phyloP scores from a whole-genome alignment of 1,140 invertebrate genomes.

The Brachionus koreanus region DNA sequence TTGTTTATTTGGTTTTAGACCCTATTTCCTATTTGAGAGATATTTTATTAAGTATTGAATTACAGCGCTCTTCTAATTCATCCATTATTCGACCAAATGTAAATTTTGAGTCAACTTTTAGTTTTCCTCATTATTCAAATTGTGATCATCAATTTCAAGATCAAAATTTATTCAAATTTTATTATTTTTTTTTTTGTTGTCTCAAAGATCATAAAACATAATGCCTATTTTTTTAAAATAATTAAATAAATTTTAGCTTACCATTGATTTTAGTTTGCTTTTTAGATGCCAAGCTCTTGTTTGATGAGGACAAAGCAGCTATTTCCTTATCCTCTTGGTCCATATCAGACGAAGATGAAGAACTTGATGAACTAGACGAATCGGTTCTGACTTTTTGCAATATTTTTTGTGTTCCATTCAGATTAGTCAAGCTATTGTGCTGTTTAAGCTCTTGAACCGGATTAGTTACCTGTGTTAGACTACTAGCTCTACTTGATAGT shows the following conservation, averaged over 20 bases:
- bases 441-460: conserved; percentile 47
- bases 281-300: neutral
- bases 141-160: no score
- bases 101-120: no score
- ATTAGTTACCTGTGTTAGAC: conserved; percentile 55
- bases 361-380: conserved; percentile 34
- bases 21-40: no score
- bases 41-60: no score
- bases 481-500: conserved; percentile 48
- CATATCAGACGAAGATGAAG: conserved; percentile 13
- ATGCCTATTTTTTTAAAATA: no score
- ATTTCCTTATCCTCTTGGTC: conserved; percentile 26
- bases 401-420: conserved; percentile 13
- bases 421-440: conserved; percentile 11
- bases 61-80: no score
- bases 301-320: conserved; percentile 16
- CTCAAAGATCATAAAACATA: no score
- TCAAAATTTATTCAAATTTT: no score
- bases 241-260: neutral
- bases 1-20: no score
- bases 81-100: no score
- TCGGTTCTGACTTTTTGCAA: neutral
- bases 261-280: neutral
- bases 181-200: no score
- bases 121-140: no score